Evolutionary conservation across 2,888 invertebrate species (phyloP).

Genomic region (Cantharis nigra): DNA sequence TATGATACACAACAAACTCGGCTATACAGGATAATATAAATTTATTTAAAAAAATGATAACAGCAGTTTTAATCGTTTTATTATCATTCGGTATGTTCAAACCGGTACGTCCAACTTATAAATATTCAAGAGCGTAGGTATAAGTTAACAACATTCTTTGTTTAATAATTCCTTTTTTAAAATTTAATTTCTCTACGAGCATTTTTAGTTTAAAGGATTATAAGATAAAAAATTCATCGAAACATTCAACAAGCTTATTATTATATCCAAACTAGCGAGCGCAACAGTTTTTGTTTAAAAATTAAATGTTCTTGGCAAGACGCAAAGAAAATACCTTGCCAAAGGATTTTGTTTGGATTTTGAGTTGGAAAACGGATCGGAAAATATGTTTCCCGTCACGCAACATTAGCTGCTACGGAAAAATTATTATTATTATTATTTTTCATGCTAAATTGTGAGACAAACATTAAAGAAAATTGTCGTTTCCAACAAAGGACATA

Average conservation of each 20-base stretch:
- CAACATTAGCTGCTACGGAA: not conserved
- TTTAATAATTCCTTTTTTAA: not conserved
- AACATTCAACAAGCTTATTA: constrained; percentile 30
- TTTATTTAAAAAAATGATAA: not conserved
- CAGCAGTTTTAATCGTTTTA: not conserved
- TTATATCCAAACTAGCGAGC: constrained; percentile 16
- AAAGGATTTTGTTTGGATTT: constrained; percentile 17
- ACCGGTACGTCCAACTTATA: not conserved
- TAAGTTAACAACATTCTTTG: not conserved
- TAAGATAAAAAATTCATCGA: not conserved
- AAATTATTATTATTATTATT: not conserved
- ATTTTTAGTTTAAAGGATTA: not conserved
- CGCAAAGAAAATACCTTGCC: constrained; percentile 26
- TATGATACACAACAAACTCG: not conserved
- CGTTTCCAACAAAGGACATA: constrained; percentile 15
- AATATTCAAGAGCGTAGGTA: not conserved
- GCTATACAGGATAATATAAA: not conserved
- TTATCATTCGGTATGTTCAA: not conserved
- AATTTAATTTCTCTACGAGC: not conserved
- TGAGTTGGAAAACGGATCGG: not conserved
- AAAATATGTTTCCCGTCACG: not conserved
- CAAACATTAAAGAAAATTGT: not conserved
- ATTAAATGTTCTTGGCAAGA: constrained; percentile 30
- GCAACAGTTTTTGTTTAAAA: constrained; percentile 30
- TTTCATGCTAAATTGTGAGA: not conserved